Percentiles rank a stretch among this genome's conserved stretches.
These are phyloP conservation scores for Nicator chloris DNA, from an alignment of 2,113 vertebrate genomes.

Conservation along the genomic window DNA sequence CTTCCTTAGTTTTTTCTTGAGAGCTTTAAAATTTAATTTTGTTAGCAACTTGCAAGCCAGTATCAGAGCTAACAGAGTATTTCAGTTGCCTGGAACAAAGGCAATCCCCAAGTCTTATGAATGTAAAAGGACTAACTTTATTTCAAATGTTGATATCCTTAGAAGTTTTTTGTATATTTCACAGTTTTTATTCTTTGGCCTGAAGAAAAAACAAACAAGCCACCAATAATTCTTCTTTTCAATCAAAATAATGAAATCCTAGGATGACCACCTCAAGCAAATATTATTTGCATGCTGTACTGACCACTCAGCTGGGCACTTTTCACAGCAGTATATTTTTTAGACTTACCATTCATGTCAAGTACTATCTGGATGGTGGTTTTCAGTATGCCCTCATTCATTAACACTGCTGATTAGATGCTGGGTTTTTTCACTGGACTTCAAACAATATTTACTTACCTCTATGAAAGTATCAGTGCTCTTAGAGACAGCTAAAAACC, in stretches of 20 bases:
- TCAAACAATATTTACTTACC: background rate
- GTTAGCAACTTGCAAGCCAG: background rate
- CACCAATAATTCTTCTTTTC: background rate
- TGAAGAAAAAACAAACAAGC: background rate
- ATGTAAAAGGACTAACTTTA: background rate
- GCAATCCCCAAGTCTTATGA: background rate
- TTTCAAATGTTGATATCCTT: background rate
- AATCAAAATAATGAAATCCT: background rate
- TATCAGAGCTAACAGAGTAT: background rate
- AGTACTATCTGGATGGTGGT: background rate
- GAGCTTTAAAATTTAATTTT: background rate
- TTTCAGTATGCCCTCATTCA: background rate
- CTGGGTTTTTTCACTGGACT: background rate
- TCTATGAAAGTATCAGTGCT: background rate
- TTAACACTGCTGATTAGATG: background rate
- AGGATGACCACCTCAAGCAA: background rate
- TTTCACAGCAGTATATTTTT: background rate
- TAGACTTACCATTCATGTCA: background rate
- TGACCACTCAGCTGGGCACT: background rate
- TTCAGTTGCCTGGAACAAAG: background rate
- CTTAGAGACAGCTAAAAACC: background rate
- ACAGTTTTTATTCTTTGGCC: background rate
- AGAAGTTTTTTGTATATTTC: background rate
- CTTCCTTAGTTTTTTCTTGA: background rate
- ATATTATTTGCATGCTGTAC: background rate